Evolutionary conservation across 92 coral and sea anemone species (phyloP), one percentile per base, ranked within the genome.

Genomic region (Blastomussa wellsi): DNA sequence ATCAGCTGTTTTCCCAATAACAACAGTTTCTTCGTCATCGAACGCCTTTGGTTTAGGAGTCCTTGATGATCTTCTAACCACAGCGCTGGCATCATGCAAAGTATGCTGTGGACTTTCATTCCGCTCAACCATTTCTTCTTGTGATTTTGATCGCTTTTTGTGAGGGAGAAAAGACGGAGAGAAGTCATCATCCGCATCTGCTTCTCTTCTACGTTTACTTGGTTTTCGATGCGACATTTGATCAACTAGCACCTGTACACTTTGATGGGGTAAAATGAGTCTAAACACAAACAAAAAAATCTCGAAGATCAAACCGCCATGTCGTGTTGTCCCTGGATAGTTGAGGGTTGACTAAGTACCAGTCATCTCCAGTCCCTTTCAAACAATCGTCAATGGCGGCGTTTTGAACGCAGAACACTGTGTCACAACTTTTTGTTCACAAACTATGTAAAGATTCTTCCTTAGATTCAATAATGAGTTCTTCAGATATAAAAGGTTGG

Each of bases 21-120:
- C 82, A 70, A 39, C 78, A 44, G 75, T 79, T 62, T 87, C 90
- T 39, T 94, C 96, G 59, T 94, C 95, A 76, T 88, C 96, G 73
- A 91, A 88, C 29, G 84, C 81, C 73, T 94, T 96, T n/a, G 98
- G 95, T 76, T 96, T 96, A n/a, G 99, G 99, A 38, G 95, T 92
- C 79, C 99, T 91, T 60, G 96, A 93, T 20, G 99, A 96, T 65
- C 99, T 86, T 84, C 99, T 82, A 7, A 93, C 89, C 12, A 84
- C 66, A 9, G 87, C 66, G 65, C 68, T 60, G 29, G 80, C 8
- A 11, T 76, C 92, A 16, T 57, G 64, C 51, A 49, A 24, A 49
- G n/a, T 24, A 19, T 51, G 36, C 36, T 49, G 68, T 48, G 66
- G 51, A 35, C 77, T 70, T 35, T 72, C 86, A 26, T 51, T 49